phyloP scores from a whole-genome alignment of 2,888 invertebrate genomes.

The Drosophila koepferae region DNA sequence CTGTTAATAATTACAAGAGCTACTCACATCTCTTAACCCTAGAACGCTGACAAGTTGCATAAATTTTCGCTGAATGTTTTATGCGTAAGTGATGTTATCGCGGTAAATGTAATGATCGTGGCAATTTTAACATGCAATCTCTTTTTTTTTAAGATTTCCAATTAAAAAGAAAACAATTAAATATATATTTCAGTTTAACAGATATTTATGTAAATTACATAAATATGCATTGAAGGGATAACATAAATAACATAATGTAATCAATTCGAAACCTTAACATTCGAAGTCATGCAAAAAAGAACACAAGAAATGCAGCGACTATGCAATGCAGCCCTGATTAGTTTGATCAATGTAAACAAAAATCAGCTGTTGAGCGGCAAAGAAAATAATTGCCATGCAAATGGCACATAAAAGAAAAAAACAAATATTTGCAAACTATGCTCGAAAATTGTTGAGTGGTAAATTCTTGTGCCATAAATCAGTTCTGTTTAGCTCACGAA shows the following conservation, averaged over 20 bases:
- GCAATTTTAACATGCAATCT: not conserved
- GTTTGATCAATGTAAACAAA: slow-evolving; percentile 38
- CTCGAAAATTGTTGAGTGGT: slow-evolving; percentile 4
- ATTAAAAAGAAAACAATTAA: not conserved
- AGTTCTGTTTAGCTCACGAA: not conserved
- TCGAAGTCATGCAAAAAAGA: not conserved
- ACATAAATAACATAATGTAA: not conserved
- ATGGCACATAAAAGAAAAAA: slow-evolving; percentile 2
- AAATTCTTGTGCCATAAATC: slow-evolving; percentile 18
- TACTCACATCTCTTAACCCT: slow-evolving; percentile 10
- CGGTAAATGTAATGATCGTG: not conserved
- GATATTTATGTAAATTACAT: not conserved
- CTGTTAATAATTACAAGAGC: slow-evolving; percentile 41
- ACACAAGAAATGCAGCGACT: not conserved
- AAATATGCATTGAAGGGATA: not conserved
- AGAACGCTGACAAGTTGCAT: not conserved
- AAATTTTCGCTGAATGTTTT: not conserved
- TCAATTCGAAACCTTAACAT: not conserved
- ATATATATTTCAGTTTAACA: not conserved
- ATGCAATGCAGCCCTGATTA: slow-evolving; percentile 36
- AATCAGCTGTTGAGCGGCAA: slow-evolving; percentile 34
- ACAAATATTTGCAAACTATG: slow-evolving; percentile 1
- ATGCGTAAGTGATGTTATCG: not conserved
- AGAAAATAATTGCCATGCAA: not conserved
- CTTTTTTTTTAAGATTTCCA: not conserved